These are phyloP conservation scores for Camptogramma bilineatum DNA, from an alignment of 2,888 invertebrate species.

Conservation along the genomic window DNA sequence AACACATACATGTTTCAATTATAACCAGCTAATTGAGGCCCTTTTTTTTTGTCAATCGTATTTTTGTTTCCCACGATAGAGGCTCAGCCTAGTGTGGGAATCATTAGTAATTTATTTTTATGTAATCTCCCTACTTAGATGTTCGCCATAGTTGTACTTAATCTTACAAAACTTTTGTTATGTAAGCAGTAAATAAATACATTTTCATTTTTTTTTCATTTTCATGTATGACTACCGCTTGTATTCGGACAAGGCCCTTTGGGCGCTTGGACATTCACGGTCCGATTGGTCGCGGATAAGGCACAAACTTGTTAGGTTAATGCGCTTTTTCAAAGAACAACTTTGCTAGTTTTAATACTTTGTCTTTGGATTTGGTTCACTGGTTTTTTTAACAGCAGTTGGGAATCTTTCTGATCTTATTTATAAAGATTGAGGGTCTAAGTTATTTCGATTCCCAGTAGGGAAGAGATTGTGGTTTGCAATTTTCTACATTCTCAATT, in stretches of 20 bases:
- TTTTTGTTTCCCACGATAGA: too few relatives aligned
- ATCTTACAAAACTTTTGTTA: too few relatives aligned
- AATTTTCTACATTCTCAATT: not conserved
- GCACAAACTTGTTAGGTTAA: conserved; percentile 44
- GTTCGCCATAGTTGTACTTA: too few relatives aligned
- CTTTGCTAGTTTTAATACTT: conserved; percentile 39
- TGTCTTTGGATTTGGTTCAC: not conserved
- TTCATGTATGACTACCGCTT: conserved; percentile 15
- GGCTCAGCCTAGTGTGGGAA: too few relatives aligned
- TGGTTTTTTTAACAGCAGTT: not conserved
- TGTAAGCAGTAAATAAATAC: too few relatives aligned
- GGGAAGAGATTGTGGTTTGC: not conserved
- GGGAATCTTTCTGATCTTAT: not conserved
- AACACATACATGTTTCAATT: too few relatives aligned
- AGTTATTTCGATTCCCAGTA: not conserved
- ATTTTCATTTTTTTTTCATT: too few relatives aligned
- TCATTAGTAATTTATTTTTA: too few relatives aligned
- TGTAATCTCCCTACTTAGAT: too few relatives aligned
- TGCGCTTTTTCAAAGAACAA: conserved; percentile 46
- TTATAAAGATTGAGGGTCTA: not conserved
- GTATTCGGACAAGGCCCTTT: conserved; percentile 1
- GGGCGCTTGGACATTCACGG: conserved; percentile 39
- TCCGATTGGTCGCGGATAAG: conserved; percentile 42
- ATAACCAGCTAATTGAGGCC: too few relatives aligned
- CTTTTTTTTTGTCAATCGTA: too few relatives aligned